Base-by-base conservation (phyloP, 2,113 vertebrate genomes). In the Microtus montanus region DNA sequence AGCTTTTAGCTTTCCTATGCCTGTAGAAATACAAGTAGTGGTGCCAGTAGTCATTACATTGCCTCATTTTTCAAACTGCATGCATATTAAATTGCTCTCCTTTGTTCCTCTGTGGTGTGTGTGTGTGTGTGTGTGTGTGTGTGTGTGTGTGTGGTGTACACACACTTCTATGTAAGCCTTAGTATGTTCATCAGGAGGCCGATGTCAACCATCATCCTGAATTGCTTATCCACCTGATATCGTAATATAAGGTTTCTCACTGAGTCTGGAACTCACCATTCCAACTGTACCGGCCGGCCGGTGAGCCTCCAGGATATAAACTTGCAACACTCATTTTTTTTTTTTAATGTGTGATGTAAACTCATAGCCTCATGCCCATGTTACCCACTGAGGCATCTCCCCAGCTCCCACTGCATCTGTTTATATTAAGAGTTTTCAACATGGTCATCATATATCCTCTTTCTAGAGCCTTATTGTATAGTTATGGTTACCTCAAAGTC, bases 401-500 rank as follows among this genome's bases (percentile, higher is more conserved):
- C 26, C 38, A 44, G 9, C 9, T 15, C 38, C 61, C 4, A 9
- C 79, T n/a, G 33, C 66, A 38, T 47, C 11, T 77, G 5, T 92
- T 64, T 66, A 10, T 30, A 47, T 66, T 92, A 68, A 63, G 47
- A 92, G 75, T 90, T 93, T 64, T 7, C 17, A 82, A 8, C 58
- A 58, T 58, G 19, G 54, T 44, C 58, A 47, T 79, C 12, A 15
- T 47, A 15, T 47, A 26, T 11, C 3, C 4, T 83, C 71, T 70
- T 87, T 73, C 52, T 74, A 19, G 28, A 74, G n/a, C 79, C 26
- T 66, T 61, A 94, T 94, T 41, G n/a, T 74, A 70, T 49, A 80
- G 24, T 79, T 89, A 66, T 66, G 58, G 85, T 73, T 79, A 89
- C 86, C 17, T 73, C 44, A 79, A 75, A 92, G 75, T 66, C 86